These are phyloP conservation scores for Cataglyphis altisquamis DNA, from an alignment of 2,888 invertebrate species.

Conservation along the genomic window DNA sequence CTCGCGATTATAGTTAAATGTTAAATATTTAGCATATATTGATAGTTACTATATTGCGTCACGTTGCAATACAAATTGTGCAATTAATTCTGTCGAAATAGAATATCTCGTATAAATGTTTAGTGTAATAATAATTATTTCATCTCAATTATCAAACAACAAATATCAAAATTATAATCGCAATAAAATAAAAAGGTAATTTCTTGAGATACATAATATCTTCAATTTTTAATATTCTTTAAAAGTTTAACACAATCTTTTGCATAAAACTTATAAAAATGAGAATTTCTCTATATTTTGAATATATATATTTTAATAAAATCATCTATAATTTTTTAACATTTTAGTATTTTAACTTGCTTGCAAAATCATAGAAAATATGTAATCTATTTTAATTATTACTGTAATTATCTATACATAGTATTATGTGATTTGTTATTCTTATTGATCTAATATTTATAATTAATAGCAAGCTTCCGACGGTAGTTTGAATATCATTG, in stretches of 20 bases:
- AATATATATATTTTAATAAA: not conserved
- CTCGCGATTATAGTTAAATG: not conserved
- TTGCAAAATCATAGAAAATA: constrained; percentile 26
- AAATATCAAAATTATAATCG: constrained; percentile 4
- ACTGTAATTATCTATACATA: constrained; percentile 8
- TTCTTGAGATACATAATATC: not conserved
- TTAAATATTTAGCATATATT: not conserved
- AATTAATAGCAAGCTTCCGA: constrained; percentile 66
- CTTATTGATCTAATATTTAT: constrained; percentile 72
- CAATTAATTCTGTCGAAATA: not conserved
- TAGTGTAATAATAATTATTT: constrained; percentile 12
- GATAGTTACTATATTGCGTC: constrained; percentile 11
- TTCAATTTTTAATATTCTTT: not conserved
- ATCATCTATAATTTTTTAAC: not conserved
- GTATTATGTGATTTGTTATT: constrained; percentile 74
- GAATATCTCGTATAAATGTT: constrained; percentile 12
- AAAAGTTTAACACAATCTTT: not conserved
- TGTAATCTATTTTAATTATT: constrained; percentile 33
- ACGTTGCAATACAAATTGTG: constrained; percentile 2
- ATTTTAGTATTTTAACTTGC: constrained; percentile 32
- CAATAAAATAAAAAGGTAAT: constrained; percentile 12
- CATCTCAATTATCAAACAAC: constrained; percentile 10
- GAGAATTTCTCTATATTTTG: not conserved
- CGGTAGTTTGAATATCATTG: constrained; percentile 70
- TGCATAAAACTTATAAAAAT: not conserved